Evolutionary conservation across 2,888 invertebrate genomes (phyloP).

Genomic region (Sepioteuthis lessoniana): DNA sequence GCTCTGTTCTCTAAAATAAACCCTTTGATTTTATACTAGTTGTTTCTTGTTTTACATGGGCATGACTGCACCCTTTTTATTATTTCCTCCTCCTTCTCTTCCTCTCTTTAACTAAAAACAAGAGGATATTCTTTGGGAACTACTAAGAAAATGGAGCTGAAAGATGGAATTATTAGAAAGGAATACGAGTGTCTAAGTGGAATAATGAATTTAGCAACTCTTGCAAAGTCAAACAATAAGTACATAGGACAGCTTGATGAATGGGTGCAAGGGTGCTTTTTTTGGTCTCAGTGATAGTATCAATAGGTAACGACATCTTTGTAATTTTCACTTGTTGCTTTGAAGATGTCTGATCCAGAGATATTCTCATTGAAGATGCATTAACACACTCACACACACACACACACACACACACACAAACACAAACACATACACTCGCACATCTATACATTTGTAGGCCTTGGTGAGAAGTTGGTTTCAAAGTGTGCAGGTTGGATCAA

Average conservation of each 20-base stretch:
- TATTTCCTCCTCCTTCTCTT: background rate
- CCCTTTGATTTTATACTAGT: background rate
- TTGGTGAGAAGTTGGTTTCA: conserved; percentile 35
- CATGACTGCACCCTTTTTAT: background rate
- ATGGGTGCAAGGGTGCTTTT: too few species aligned
- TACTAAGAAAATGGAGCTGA: background rate
- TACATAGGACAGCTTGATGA: background rate
- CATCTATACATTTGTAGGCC: background rate
- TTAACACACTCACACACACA: background rate
- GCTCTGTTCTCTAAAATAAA: background rate
- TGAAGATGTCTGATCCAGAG: background rate
- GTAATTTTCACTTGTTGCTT: background rate
- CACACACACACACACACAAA: background rate
- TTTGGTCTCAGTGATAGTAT: background rate
- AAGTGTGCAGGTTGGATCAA: conserved; percentile 40
- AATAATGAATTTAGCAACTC: background rate
- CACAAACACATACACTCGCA: too few species aligned
- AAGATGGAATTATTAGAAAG: background rate
- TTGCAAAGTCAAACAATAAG: background rate
- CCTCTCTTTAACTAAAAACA: background rate
- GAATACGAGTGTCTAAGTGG: background rate
- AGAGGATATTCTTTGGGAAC: background rate
- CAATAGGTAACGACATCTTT: background rate
- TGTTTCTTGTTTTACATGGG: too few species aligned
- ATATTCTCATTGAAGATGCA: background rate